phyloP scores from a whole-genome alignment of 2,113 vertebrate species.

The Lamprologus ornatipinnis region DNA sequence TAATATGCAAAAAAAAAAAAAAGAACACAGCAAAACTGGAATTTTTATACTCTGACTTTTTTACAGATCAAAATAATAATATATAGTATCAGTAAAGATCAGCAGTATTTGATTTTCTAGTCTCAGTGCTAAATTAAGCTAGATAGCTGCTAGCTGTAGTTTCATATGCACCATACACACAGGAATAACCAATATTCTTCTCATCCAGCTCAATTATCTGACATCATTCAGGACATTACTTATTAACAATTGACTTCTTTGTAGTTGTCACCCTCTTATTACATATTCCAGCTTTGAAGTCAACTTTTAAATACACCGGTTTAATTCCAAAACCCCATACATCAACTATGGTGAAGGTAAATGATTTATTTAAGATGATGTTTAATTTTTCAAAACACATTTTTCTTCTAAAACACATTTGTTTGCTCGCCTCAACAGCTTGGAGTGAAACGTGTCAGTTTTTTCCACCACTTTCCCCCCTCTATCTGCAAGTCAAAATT shows the following conservation, averaged over 20 bases:
- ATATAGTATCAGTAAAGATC: not conserved
- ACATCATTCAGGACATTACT: not conserved
- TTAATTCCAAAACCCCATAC: not conserved
- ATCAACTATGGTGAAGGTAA: not conserved
- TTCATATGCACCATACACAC: not conserved
- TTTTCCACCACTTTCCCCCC: not conserved
- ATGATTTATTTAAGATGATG: not conserved
- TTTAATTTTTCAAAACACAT: not conserved
- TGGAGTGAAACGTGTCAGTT: not conserved
- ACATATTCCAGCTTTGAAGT: not conserved
- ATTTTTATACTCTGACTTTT: not conserved
- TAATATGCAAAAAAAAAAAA: not conserved
- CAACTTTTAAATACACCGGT: not conserved
- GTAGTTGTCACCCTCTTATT: not conserved
- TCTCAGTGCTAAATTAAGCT: not conserved
- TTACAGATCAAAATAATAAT: not conserved
- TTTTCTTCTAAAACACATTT: not conserved
- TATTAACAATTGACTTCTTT: conserved; percentile 1
- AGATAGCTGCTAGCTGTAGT: not conserved
- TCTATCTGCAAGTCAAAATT: not conserved
- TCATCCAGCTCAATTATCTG: not conserved
- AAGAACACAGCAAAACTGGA: not conserved
- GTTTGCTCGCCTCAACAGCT: not conserved
- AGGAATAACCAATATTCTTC: not conserved
- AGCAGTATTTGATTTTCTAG: not conserved